A percentile compares a stretch with the other conserved stretches of the same genome.
phyloP scores from a whole-genome alignment of 2,797 vertebrate species.

The Lepus oiostolus region DNA sequence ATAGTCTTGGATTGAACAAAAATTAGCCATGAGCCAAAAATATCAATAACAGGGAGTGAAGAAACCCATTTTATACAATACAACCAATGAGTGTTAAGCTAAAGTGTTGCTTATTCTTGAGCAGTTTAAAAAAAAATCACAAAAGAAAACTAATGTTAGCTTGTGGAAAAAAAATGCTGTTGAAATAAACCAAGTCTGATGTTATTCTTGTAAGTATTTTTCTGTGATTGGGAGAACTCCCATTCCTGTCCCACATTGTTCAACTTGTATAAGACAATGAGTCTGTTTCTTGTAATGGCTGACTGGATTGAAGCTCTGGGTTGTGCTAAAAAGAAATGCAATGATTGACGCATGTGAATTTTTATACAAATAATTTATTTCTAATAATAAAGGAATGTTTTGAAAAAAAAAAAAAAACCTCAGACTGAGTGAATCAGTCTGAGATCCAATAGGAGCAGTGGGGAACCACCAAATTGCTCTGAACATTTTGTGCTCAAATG shows the following conservation, averaged over 20 bases:
- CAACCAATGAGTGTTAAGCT: constrained; percentile 86
- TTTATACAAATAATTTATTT: constrained; percentile 99
- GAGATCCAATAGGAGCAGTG: too few relatives aligned
- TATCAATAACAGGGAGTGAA: constrained; percentile 85
- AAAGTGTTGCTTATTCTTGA: constrained; percentile 87
- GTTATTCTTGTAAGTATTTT: constrained; percentile 99
- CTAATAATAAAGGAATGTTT: constrained; percentile 99
- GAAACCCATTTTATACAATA: constrained; percentile 85
- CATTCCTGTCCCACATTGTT: constrained; percentile 98
- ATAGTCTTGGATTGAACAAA: too few relatives aligned
- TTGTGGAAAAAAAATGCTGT: constrained; percentile 90
- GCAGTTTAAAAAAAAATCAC: constrained; percentile 86
- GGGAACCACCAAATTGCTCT: too few relatives aligned
- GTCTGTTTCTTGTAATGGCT: constrained; percentile 96
- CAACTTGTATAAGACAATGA: constrained; percentile 96
- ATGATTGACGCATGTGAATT: constrained; percentile 99
- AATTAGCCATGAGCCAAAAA: constrained; percentile 87
- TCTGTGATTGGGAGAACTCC: constrained; percentile 98
- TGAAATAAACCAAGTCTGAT: constrained; percentile 97
- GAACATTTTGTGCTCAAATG: too few relatives aligned
- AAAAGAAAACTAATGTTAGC: constrained; percentile 90
- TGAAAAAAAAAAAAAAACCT: constrained; percentile 89
- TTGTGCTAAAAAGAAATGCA: constrained; percentile 97
- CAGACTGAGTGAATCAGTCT: too few relatives aligned
- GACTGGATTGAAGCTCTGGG: constrained; percentile 94